Evolutionary conservation across 1,140 invertebrate species (phyloP).

Genomic region (Coenobita brevimanus): DNA sequence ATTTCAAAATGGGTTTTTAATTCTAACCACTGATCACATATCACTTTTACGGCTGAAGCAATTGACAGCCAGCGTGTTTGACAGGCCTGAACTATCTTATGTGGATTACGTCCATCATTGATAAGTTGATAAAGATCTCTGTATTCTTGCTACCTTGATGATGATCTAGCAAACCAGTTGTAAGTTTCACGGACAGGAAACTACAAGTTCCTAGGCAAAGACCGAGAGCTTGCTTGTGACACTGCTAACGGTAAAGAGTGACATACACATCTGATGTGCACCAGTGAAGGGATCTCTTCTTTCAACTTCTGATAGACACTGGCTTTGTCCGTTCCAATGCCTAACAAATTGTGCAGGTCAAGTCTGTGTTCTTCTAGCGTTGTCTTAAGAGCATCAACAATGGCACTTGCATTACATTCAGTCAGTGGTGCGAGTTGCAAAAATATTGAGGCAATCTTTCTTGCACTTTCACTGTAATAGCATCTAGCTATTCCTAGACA

Average conservation of each 20-base stretch:
- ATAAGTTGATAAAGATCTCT: slow-evolving; percentile 21
- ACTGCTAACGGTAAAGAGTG: slow-evolving; percentile 48
- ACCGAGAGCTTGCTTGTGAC: slow-evolving; percentile 2
- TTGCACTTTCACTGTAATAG: slow-evolving; percentile 27
- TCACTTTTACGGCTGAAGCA: slow-evolving; percentile 71
- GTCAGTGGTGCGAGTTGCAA: slow-evolving; percentile 23
- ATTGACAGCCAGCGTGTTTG: slow-evolving; percentile 73
- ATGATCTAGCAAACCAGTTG: slow-evolving; percentile 53
- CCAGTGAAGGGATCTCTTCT: slow-evolving; percentile 28
- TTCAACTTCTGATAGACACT: slow-evolving; percentile 46
- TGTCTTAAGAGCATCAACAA: slow-evolving; percentile 22
- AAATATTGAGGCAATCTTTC: slow-evolving; percentile 30
- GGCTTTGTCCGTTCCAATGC: slow-evolving; percentile 56
- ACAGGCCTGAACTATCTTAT: slow-evolving; percentile 72
- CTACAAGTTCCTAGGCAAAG: slow-evolving; percentile 46
- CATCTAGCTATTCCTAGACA: slow-evolving; percentile 20
- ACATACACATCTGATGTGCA: slow-evolving; percentile 41
- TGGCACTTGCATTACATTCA: slow-evolving; percentile 15
- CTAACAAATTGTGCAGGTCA: slow-evolving; percentile 33
- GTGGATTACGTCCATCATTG: slow-evolving; percentile 67
- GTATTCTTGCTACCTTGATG: slow-evolving; percentile 34
- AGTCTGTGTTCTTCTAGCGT: slow-evolving; percentile 1
- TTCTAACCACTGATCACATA: slow-evolving; percentile 72
- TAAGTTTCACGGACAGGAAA: slow-evolving; percentile 49
- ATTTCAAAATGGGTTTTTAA: slow-evolving; percentile 71